A percentile compares a stretch with the other conserved stretches of the same genome.
Conservation (phyloP, 2,113 vertebrate genomes). For the Callocephalon fimbriatum region DNA sequence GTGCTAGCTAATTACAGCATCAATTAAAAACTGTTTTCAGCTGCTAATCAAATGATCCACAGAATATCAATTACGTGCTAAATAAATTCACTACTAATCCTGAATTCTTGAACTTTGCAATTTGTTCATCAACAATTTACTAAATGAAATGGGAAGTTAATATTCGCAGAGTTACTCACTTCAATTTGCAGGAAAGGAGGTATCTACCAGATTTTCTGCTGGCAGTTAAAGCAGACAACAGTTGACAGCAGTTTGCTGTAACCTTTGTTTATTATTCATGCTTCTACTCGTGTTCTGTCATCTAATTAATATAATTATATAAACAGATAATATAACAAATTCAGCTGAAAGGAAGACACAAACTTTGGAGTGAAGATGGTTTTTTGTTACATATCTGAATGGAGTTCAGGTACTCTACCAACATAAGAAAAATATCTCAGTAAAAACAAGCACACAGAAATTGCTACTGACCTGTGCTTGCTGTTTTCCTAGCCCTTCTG, state of each 20-base stretch:
- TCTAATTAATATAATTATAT: neutral
- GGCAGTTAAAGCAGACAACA: neutral
- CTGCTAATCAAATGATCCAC: constrained; percentile 32
- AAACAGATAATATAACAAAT: neutral
- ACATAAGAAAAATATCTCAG: neutral
- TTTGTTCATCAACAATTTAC: neutral
- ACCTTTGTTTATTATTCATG: neutral
- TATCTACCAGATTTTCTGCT: neutral
- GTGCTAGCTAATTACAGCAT: constrained; percentile 28
- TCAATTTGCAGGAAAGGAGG: neutral
- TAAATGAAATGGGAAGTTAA: neutral
- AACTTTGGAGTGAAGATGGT: neutral
- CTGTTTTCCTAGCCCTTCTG: neutral
- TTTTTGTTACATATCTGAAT: neutral
- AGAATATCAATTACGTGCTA: constrained; percentile 17
- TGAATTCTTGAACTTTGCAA: neutral
- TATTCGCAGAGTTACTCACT: neutral
- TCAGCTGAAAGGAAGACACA: neutral
- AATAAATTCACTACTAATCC: constrained; percentile 19
- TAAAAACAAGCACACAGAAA: neutral
- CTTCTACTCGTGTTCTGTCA: neutral
- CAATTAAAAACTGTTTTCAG: constrained; percentile 31
- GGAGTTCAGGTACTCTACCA: neutral
- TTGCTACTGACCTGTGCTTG: neutral
- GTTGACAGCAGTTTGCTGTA: neutral